Evolutionary conservation across 2,797 vertebrate genomes (phyloP).

Genomic region (Mionectes olivaceus): DNA sequence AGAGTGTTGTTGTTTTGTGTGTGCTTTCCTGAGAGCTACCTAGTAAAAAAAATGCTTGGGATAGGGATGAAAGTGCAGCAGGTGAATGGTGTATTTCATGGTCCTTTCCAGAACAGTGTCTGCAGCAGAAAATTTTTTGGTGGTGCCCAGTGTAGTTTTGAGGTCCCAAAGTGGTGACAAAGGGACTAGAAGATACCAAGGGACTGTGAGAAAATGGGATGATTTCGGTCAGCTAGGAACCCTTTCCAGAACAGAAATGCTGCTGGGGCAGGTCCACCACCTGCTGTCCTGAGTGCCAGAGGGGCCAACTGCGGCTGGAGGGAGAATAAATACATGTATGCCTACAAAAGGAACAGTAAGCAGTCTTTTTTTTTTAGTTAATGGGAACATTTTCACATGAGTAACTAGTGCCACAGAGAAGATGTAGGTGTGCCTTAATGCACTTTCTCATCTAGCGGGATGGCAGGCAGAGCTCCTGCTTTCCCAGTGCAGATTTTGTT

Average conservation of each 20-base stretch:
- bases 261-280: background rate
- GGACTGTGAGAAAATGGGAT: background rate
- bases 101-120: background rate
- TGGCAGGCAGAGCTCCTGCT: background rate
- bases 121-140: background rate
- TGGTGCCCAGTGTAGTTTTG: background rate
- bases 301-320: rapidly evolving
- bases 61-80: background rate
- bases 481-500: background rate
- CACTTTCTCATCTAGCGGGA: background rate
- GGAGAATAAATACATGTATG: background rate
- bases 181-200: background rate
- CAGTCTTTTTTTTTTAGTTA: background rate
- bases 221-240: background rate
- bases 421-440: background rate
- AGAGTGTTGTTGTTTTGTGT: background rate
- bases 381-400: background rate
- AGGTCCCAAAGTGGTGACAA: background rate
- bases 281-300: background rate
- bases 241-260: background rate
- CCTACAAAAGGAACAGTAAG: background rate
- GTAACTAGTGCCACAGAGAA: background rate
- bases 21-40: background rate
- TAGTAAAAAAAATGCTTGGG: background rate
- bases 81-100: background rate